A percentile compares a stretch with the other conserved stretches of the same genome.
phyloP scores from a whole-genome alignment of 2,113 vertebrate species.

The Sula dactylatra region DNA sequence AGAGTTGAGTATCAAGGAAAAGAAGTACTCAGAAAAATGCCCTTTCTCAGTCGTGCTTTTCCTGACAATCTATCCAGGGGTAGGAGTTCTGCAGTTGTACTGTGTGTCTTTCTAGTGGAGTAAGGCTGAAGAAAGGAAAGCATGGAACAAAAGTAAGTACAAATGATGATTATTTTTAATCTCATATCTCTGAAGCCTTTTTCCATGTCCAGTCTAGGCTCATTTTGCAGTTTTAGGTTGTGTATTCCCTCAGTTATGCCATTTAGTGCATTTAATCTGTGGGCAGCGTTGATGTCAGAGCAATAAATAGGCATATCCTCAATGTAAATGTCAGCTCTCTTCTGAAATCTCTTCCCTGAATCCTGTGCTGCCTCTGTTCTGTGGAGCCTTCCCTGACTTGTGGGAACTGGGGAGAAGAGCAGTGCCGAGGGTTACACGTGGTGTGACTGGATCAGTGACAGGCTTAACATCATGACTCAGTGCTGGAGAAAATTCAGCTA shows the following conservation, averaged over 20 bases:
- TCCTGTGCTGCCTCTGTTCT: not conserved
- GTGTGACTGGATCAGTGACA: fast-evolving
- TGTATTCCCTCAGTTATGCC: not conserved
- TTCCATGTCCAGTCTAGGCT: not conserved
- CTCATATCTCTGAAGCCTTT: not conserved
- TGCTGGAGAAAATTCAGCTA: not conserved
- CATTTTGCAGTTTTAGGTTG: not conserved
- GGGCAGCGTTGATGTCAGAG: not conserved
- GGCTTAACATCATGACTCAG: not conserved
- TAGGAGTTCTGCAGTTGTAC: not conserved
- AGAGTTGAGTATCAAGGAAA: not conserved
- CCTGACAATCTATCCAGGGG: fast-evolving
- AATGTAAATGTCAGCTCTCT: not conserved
- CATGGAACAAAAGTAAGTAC: not conserved
- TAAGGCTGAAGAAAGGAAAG: not conserved
- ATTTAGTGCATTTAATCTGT: not conserved
- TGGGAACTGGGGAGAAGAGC: not conserved
- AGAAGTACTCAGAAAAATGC: not conserved
- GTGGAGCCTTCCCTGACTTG: fast-evolving
- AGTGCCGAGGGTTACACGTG: fast-evolving
- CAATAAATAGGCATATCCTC: not conserved
- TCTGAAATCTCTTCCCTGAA: not conserved
- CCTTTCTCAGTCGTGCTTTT: not conserved
- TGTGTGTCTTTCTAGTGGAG: not conserved
- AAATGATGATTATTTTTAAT: not conserved